A percentile compares a stretch with the other conserved stretches of the same genome.
phyloP scores from a whole-genome alignment of 2,797 vertebrate species.

The Anabacerthia variegaticeps region DNA sequence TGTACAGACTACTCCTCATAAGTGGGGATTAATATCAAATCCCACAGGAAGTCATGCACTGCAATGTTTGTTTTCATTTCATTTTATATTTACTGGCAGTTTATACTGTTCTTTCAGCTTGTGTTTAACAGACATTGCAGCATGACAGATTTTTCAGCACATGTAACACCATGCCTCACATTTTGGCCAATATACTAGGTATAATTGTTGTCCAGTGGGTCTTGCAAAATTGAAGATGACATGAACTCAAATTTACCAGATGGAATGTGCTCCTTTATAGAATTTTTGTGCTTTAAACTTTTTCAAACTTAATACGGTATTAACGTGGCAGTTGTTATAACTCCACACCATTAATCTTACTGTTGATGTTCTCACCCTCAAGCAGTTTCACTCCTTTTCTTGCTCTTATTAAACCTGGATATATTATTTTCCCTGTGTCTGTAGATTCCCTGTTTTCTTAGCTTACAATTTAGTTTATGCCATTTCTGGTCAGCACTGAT shows the following conservation, averaged over 20 bases:
- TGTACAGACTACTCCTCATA: constrained; percentile 55
- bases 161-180: background rate
- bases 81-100: constrained; percentile 62
- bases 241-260: background rate
- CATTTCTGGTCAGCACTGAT: background rate
- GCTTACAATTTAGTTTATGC: background rate
- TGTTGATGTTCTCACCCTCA: background rate
- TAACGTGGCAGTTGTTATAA: background rate
- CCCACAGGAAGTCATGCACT: constrained; percentile 59
- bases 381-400: background rate
- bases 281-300: background rate
- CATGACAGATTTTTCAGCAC: constrained; percentile 22
- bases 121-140: constrained; percentile 16
- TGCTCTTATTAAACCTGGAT: background rate
- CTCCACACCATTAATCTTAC: background rate
- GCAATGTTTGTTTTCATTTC: constrained; percentile 64
- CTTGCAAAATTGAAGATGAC: background rate
- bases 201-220: background rate
- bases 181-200: background rate
- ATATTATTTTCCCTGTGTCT: background rate
- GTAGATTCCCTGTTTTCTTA: background rate
- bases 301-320: background rate
- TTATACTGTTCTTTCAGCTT: constrained; percentile 46
- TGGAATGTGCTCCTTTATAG: background rate
- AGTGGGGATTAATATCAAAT: constrained; percentile 67